A percentile compares a stretch with the other conserved stretches of the same genome.
phyloP scores from a whole-genome alignment of 1,140 invertebrate species.

The Polypedilum pembai region DNA sequence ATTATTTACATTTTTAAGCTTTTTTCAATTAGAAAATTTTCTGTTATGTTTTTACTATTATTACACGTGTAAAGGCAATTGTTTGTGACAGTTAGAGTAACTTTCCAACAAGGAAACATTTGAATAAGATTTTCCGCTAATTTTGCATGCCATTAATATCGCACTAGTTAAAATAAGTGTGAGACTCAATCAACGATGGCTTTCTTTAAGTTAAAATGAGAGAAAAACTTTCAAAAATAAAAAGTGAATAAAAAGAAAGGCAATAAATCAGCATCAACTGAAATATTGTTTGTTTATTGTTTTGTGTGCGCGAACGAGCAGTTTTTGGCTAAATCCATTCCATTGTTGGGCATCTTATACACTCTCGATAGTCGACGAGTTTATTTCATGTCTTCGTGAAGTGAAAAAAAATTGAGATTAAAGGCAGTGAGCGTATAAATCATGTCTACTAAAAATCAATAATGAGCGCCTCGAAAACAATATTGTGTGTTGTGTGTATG shows the following conservation, averaged over 20 bases:
- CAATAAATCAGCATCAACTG: not conserved
- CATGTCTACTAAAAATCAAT: constrained; percentile 18
- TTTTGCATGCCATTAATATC: too few species aligned
- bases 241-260: not conserved
- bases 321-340: not conserved
- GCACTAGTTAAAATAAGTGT: too few species aligned
- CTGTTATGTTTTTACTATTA: too few species aligned
- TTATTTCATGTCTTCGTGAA: not conserved
- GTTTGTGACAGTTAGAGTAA: too few species aligned
- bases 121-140: too few species aligned
- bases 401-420: not conserved
- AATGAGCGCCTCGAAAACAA: constrained; percentile 1
- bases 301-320: not conserved
- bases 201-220: too few species aligned
- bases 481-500: not conserved
- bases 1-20: too few species aligned
- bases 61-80: too few species aligned
- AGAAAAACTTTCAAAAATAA: not conserved
- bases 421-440: constrained; percentile 11
- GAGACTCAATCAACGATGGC: too few species aligned
- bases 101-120: too few species aligned
- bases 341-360: constrained; percentile 5
- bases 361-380: not conserved
- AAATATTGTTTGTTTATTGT: constrained; percentile 11
- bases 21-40: too few species aligned